Base-by-base conservation (phyloP, 2,113 vertebrate genomes). In the Dicerorhinus sumatrensis region DNA sequence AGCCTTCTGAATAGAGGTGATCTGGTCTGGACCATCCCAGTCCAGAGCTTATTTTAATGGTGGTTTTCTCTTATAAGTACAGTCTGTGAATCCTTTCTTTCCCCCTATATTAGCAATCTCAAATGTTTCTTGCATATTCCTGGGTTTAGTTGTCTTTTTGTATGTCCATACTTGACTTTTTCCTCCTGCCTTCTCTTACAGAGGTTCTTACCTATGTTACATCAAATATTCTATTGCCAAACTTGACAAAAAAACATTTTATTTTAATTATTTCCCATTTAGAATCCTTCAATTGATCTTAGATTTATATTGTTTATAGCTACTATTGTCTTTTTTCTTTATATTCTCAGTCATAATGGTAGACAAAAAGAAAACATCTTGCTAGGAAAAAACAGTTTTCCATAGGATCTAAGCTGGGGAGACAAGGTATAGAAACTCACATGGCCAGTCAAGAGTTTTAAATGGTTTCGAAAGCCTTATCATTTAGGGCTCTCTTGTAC, bases 291-390 rank as follows among this genome's bases (percentile, higher is more conserved):
- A n/a, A 4, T 23, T 63, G 60, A 62, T 92, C 36, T 95, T 70
- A 46, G 60, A 36, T 86, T 95, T 95, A 58, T 77, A n/a, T 72
- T 69, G 8, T 91, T 89, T 88, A 46, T 65, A 72, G 16, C 8
- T 21, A 79, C 75, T 39, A 27, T 48, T 72, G 72, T 62, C 56
- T 73, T 72, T 83, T 56, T 76, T 25, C 56, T 75, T 84, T 90
- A 75, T 48, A 87, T 42, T 46, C 31, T 89, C 54, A 65, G 46
- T 93, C 81, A 76, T 93, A 89, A 93, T 25, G 14, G 36, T 58
- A 93, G 75, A 69, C 63, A 95, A 92, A 89, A 33, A 80, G 72
- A 84, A 97, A 93, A 79, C 14, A 84, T 76, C 73, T 92, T 80
- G 85, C 63, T 80, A 86, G 58, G 65, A 54, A 46, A 56, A 86